A percentile compares a stretch with the other conserved stretches of the same genome.
Conservation (phyloP, 2,113 vertebrate species). For the Rafetus swinhoei region DNA sequence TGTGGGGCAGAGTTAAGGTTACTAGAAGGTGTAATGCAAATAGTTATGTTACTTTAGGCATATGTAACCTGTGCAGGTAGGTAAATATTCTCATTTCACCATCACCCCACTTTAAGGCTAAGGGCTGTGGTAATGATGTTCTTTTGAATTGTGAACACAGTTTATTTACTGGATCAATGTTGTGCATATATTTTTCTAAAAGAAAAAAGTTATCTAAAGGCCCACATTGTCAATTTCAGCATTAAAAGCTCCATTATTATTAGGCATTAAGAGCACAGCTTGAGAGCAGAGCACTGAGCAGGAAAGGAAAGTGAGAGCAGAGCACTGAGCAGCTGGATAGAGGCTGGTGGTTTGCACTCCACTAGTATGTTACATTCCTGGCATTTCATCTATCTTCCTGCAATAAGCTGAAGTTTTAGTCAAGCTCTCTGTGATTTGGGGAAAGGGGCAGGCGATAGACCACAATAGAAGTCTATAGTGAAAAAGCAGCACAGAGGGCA, state of each 20-base stretch:
- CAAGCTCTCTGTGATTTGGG: not conserved
- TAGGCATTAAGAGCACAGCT: not conserved
- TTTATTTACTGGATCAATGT: not conserved
- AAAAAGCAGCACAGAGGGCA: not conserved
- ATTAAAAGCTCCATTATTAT: not conserved
- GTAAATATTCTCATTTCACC: not conserved
- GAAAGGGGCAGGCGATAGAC: not conserved
- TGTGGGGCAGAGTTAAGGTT: not conserved
- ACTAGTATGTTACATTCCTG: not conserved
- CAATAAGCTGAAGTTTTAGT: conserved; percentile 5
- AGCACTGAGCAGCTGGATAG: not conserved
- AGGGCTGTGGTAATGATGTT: not conserved
- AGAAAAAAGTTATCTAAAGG: not conserved
- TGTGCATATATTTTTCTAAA: not conserved
- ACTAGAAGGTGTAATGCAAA: not conserved
- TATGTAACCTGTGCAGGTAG: not conserved
- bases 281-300: not conserved
- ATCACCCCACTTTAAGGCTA: not conserved
- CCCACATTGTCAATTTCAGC: not conserved
- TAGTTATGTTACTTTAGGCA: not conserved
- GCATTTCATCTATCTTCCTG: not conserved
- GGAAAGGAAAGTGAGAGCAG: not conserved
- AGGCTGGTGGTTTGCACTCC: not conserved
- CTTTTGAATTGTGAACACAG: not conserved
- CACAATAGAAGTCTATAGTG: not conserved